Base-by-base conservation (phyloP, 2,113 vertebrate species). In the Falco punctatus region DNA sequence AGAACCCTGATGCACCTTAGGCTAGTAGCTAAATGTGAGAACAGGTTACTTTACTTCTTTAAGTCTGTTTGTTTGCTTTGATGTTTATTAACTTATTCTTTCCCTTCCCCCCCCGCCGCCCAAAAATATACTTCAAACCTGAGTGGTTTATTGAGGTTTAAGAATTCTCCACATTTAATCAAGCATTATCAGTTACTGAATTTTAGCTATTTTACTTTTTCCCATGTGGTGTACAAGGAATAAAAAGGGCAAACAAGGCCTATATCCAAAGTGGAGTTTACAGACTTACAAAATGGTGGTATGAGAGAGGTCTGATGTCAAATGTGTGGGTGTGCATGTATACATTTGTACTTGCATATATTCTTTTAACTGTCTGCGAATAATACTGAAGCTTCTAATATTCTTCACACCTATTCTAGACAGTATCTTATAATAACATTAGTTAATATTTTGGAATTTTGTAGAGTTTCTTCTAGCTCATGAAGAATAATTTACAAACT, bases 281-380 rank as follows among this genome's bases (percentile, higher is more conserved):
- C 8, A 75, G 23, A 6, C 32, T 81, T 77, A 72, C 10, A 40
- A 54, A 59, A 27, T 15, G 6, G 11, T 17, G 6, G 3, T 20
- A 58, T 20, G 10, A 64, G 44, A 81, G 81, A 46, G 4, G 15
- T 87, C 15, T 64, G 7, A 59, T 58, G 15, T 67, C 52, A 75
- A 28, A 48, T 0, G 0, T 30, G 8, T 35, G 8, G 28, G 11
- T 52, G 13, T 49, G 48, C 17, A 46, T 59, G 13, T 0, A 0
- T 62, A 16, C 16, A 33, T 72, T 77, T 65, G 4, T 55, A 49
- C 16, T 38, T 77, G 27, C 0, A 1, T 46, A 38, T 65, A 67
- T 75, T 52, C 4, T 72, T 10, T 74, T 0, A 0, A 21, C 9
- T 69, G 4, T n/a, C 33, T 40, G 52, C 67, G 33, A 52, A 28